Conservation (phyloP, 1,140 invertebrate genomes). For the Nasonia longicornis region DNA sequence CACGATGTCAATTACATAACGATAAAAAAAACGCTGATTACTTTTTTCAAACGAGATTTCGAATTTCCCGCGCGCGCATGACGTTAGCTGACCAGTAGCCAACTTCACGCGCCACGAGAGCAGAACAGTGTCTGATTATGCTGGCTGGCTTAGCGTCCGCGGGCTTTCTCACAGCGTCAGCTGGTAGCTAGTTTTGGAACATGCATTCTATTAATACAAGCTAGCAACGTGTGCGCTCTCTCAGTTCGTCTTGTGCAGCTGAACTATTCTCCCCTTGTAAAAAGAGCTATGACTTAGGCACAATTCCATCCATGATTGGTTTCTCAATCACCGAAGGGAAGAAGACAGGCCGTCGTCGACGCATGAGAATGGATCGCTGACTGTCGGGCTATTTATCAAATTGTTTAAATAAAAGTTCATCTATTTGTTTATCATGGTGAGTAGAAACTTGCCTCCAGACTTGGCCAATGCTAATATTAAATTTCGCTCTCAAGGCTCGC, state of each 20-base stretch:
- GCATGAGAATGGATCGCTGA: conserved; percentile 14
- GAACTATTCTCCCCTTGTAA: neutral
- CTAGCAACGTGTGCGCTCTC: conserved; percentile 43
- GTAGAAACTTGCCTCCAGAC: neutral
- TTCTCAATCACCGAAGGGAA: neutral
- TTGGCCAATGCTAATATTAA: neutral
- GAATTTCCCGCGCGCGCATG: neutral
- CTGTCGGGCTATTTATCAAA: neutral
- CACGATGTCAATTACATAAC: no score
- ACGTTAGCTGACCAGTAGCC: neutral
- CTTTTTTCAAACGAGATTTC: neutral
- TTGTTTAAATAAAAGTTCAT: conserved; percentile 20
- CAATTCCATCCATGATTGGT: neutral
- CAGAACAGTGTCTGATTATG: neutral
- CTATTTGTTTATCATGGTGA: conserved; percentile 39
- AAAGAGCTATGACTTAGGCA: conserved; percentile 40
- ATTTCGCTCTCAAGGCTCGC: neutral
- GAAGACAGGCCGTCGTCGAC: neutral
- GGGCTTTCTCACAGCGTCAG: conserved; percentile 21
- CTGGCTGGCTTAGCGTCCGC: neutral
- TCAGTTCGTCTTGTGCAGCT: conserved; percentile 8
- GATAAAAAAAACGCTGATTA: no score
- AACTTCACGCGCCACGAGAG: neutral
- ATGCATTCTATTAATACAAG: conserved; percentile 56
- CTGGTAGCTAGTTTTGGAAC: conserved; percentile 51